Conservation (phyloP, 1,140 invertebrate genomes). For the Holcopasites calliopsidis region DNA sequence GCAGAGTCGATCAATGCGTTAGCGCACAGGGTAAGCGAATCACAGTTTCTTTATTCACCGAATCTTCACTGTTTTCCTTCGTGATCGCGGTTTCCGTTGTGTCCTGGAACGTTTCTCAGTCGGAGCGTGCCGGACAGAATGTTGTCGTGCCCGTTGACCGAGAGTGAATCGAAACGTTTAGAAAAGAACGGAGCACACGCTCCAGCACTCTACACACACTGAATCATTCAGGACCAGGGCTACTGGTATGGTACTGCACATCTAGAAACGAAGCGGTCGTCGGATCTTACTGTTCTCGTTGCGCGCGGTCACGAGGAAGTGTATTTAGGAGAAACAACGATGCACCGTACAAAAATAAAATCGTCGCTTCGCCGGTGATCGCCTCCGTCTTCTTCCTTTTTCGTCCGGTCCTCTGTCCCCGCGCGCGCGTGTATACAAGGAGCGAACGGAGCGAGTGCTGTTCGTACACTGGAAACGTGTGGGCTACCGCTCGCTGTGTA, state of each 20-base stretch:
- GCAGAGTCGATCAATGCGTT: neutral
- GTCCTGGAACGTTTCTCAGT: conserved; percentile 3
- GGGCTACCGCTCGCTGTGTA: conserved; percentile 24
- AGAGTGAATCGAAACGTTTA: conserved; percentile 28
- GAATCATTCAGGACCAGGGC: conserved; percentile 37
- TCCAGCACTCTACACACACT: conserved; percentile 45
- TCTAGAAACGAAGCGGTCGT: neutral
- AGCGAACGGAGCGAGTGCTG: conserved; percentile 23
- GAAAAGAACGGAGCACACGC: conserved; percentile 44
- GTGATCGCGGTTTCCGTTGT: neutral
- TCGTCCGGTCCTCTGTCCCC: conserved; percentile 10
- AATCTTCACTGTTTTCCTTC: neutral
- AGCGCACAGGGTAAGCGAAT: conserved; percentile 7
- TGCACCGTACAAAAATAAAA: conserved; percentile 52
- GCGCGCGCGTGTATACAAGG: conserved; percentile 2
- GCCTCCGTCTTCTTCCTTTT: conserved; percentile 14
- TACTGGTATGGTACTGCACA: neutral
- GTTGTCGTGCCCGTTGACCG: neutral
- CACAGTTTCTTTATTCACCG: conserved; percentile 35
- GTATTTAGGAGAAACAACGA: conserved; percentile 36
- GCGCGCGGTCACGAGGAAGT: neutral
- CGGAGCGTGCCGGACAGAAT: too few species aligned
- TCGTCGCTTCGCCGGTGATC: conserved; percentile 47
- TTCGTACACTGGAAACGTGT: conserved; percentile 48
- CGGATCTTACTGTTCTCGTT: conserved; percentile 5